Conservation (phyloP, 2,888 invertebrate genomes). For the Cataglyphis rosenhaueri region DNA sequence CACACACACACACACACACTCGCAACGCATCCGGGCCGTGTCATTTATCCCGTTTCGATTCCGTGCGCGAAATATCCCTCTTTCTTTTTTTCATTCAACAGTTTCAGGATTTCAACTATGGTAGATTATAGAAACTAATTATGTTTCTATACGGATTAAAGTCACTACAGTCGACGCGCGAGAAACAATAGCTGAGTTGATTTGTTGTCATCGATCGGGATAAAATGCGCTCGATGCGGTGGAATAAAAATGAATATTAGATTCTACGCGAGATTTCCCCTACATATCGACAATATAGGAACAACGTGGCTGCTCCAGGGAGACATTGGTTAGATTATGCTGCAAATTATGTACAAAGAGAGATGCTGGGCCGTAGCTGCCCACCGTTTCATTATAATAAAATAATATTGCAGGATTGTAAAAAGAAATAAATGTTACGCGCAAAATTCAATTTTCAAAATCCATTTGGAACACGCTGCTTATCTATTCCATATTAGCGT, state of each 20-base stretch:
- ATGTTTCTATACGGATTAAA: constrained; percentile 46
- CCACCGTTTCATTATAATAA: constrained; percentile 72
- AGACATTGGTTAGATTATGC: constrained; percentile 74
- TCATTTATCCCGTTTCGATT: constrained; percentile 48
- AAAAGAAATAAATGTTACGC: background rate
- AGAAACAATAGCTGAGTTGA: constrained; percentile 26
- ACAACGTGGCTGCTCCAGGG: constrained; percentile 74
- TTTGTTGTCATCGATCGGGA: constrained; percentile 39
- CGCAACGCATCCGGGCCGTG: constrained; percentile 27
- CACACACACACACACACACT: constrained; percentile 40
- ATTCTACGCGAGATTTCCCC: constrained; percentile 41
- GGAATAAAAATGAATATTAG: constrained; percentile 52
- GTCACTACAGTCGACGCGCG: constrained; percentile 31
- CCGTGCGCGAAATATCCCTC: constrained; percentile 30
- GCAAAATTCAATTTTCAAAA: background rate
- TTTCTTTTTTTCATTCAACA: constrained; percentile 12
- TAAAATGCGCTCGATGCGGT: constrained; percentile 48
- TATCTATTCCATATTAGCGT: background rate
- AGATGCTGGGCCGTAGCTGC: constrained; percentile 74
- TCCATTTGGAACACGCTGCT: background rate
- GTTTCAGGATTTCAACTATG: constrained; percentile 44
- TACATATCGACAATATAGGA: constrained; percentile 69
- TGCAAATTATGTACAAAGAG: constrained; percentile 78
- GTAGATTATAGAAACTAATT: constrained; percentile 44
- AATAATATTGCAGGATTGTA: background rate